phyloP scores from a whole-genome alignment of 2,797 vertebrate species.

The Crenuchus spilurus region DNA sequence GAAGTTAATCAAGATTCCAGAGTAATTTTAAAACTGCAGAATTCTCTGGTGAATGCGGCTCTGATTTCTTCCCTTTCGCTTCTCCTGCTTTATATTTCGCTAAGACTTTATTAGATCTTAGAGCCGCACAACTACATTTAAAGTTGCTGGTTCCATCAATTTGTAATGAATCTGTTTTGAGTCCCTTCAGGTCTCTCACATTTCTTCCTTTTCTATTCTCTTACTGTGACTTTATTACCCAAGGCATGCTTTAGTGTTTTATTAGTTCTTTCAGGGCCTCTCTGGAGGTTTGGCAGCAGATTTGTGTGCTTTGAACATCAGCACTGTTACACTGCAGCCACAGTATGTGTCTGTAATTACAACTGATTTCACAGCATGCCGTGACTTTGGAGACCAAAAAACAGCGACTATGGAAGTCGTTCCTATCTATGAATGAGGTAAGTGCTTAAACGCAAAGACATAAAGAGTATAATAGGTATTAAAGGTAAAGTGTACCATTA shows the following conservation, averaged over 20 bases:
- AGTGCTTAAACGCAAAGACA: too few species aligned
- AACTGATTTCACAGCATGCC: not conserved
- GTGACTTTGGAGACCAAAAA: not conserved
- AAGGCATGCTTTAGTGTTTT: slow-evolving; percentile 6
- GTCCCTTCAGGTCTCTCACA: slow-evolving; percentile 27
- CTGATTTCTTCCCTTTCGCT: not conserved
- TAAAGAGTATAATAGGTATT: too few species aligned
- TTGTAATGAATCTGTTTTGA: slow-evolving; percentile 39
- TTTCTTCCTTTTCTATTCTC: slow-evolving; percentile 1
- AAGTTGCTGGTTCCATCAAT: slow-evolving; percentile 37
- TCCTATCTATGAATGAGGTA: not conserved
- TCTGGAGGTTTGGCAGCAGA: slow-evolving; percentile 10
- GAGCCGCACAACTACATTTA: slow-evolving; percentile 40
- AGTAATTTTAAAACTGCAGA: slow-evolving; percentile 48
- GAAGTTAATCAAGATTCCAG: slow-evolving; percentile 48
- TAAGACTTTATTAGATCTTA: slow-evolving; percentile 37
- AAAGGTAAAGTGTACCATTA: too few species aligned
- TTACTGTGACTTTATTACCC: slow-evolving; percentile 10
- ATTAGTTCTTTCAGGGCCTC: slow-evolving; percentile 4
- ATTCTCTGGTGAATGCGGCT: slow-evolving; percentile 38
- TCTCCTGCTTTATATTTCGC: slow-evolving; percentile 31
- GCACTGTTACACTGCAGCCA: not conserved
- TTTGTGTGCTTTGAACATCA: not conserved
- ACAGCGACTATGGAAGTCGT: not conserved
- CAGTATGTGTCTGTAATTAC: not conserved